phyloP scores from a whole-genome alignment of 2,113 vertebrate species.

The Istiophorus platypterus region DNA sequence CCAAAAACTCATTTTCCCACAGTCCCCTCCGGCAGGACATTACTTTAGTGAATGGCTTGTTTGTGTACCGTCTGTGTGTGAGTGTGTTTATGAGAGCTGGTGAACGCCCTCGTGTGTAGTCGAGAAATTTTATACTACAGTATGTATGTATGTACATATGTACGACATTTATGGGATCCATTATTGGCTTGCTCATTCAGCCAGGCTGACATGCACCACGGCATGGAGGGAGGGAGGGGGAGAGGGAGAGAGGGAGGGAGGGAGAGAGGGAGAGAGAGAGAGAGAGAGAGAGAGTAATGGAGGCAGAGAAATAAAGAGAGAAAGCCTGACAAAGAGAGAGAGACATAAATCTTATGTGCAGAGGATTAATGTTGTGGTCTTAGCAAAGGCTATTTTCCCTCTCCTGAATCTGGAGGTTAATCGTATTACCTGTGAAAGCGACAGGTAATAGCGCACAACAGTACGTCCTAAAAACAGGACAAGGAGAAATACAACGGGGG shows the following conservation, averaged over 20 bases:
- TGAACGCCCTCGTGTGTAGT: background rate
- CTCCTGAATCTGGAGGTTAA: slow-evolving; percentile 67
- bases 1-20: slow-evolving; percentile 74
- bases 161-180: slow-evolving; percentile 1
- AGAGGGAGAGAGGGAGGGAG: background rate
- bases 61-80: slow-evolving; percentile 37
- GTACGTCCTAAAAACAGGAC: slow-evolving; percentile 18
- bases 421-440: slow-evolving; percentile 62
- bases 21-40: slow-evolving; percentile 70
- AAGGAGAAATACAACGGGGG: slow-evolving; percentile 24
- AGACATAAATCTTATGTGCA: slow-evolving; percentile 42
- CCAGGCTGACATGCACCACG: slow-evolving; percentile 12
- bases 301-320: background rate
- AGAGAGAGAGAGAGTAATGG: background rate
- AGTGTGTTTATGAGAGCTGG: background rate
- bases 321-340: background rate
- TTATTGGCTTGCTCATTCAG: slow-evolving; percentile 5
- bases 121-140: background rate
- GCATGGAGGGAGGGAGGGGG: background rate
- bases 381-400: slow-evolving; percentile 50
- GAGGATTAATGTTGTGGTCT: slow-evolving; percentile 59
- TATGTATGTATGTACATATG: background rate
- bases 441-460: slow-evolving; percentile 38
- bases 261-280: background rate
- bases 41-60: slow-evolving; percentile 69